Base-by-base conservation (phyloP, 53 echinoderm and acorn worm species). In the Paracentrotus lividus region DNA sequence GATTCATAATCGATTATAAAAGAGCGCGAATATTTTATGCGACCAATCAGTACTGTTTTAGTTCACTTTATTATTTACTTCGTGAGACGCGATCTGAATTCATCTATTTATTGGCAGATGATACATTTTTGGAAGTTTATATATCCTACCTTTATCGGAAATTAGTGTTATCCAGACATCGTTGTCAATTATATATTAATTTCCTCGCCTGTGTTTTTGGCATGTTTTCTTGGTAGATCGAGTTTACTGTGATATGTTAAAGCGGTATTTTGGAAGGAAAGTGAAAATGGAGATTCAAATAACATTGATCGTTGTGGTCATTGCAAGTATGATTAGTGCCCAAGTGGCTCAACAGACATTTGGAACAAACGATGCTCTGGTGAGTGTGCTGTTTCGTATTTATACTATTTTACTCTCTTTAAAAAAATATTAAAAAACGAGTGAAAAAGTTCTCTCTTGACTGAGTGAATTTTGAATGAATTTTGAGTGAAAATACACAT, bases 311-410 rank as follows among this genome's bases (percentile, higher is more conserved):
- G 36, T 40, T 40, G 36, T 32, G 36, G 72, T 9, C 85, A 26
- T 85, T 29, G 14, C 49, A 23, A 26, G n/a, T 24, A 85, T 52
- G 26, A 51, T 32, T 31, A 29, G 49, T 29, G 85, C 49, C 26
- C 85, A n/a, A n/a, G n/a, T n/a, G n/a, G n/a, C n/a, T n/a, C n/a
- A n/a, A n/a, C n/a, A 85, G 15, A 49, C 85, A 13, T 47, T 85
- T 49, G 85, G 85, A 85, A 47, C 52, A 4, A 85, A 85, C 49
- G 85, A 85, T 31, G 85, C 49, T 2, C 27, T 85, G 85, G 85
- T 85, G 26, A 85, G 85, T 85, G 51, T 8, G 47, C 26, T 85
- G 51, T 52, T 49, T 84, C 14, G 33, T 36, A 36, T 4, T 3
- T 69, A 20, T 18, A 38, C 12, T 31, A 27, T 31, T 29, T 1